Conservation (phyloP, 2,888 invertebrate genomes). For the Microctonus hyperodae region DNA sequence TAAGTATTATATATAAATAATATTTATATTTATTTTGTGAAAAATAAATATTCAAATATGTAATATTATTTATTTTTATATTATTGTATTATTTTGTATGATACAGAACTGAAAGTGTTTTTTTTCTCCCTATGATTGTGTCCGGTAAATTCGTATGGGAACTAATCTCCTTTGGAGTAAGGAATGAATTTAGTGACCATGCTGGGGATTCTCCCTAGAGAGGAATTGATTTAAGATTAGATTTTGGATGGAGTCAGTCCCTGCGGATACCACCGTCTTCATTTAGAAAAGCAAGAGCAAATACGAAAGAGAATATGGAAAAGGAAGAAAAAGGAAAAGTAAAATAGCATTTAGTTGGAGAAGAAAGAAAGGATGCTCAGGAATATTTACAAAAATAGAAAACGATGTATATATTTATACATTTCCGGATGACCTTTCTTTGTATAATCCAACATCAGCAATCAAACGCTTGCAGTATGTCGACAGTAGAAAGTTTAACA, state of each 20-base stretch:
- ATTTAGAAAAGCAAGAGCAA: neutral
- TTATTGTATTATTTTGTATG: neutral
- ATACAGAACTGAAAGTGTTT: neutral
- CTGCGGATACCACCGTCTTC: neutral
- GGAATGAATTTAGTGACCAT: constrained; percentile 7
- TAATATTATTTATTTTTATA: neutral
- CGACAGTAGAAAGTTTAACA: constrained; percentile 11
- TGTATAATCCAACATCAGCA: constrained; percentile 7
- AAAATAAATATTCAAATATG: neutral
- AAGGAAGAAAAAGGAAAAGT: neutral
- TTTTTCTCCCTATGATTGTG: neutral
- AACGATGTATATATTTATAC: neutral
- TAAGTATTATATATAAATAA: neutral
- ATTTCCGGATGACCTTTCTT: constrained; percentile 2
- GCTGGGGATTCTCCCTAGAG: neutral
- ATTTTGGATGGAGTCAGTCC: constrained; percentile 6
- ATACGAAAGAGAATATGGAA: neutral
- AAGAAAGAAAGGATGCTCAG: neutral
- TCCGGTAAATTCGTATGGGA: neutral
- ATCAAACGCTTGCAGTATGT: constrained; percentile 14
- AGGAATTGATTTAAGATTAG: constrained; percentile 21
- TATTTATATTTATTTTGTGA: too few relatives aligned
- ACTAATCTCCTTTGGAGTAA: constrained; percentile 14
- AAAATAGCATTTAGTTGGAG: neutral
- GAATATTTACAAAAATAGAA: neutral